phyloP scores from a whole-genome alignment of 2,888 invertebrate genomes.

The Nycteola revayana region DNA sequence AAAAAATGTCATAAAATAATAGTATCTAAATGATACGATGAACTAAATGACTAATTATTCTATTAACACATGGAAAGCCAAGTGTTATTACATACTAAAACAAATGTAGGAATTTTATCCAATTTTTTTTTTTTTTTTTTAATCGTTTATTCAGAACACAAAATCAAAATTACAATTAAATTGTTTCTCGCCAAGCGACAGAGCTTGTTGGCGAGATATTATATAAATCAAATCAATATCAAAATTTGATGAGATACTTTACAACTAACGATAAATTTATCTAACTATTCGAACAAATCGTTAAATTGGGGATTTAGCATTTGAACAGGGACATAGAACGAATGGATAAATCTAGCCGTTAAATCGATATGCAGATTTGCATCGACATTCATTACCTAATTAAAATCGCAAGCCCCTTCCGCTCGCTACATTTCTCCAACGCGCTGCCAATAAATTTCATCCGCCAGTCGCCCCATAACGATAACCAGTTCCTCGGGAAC shows the following conservation, averaged over 20 bases:
- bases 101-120: too few species aligned
- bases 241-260: constrained; percentile 11
- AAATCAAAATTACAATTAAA: too few species aligned
- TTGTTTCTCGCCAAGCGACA: too few species aligned
- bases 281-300: constrained; percentile 36
- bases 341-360: constrained; percentile 78
- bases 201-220: too few species aligned
- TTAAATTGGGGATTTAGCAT: constrained; percentile 58
- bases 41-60: too few species aligned
- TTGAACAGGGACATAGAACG: constrained; percentile 65
- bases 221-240: constrained; percentile 18
- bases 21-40: too few species aligned
- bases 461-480: constrained; percentile 81
- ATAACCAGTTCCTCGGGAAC: constrained; percentile 82
- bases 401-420: constrained; percentile 82
- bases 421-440: constrained; percentile 81
- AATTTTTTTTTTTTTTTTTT: too few species aligned
- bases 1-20: too few species aligned
- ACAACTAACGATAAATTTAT: constrained; percentile 28
- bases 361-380: constrained; percentile 80
- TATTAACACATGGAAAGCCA: too few species aligned
- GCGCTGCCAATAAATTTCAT: constrained; percentile 82
- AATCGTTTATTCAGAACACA: too few species aligned
- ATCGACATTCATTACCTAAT: constrained; percentile 83
- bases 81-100: too few species aligned